Percentiles rank a stretch among this genome's conserved stretches.
phyloP scores from a whole-genome alignment of 2,797 vertebrate genomes.

The Helarctos malayanus region DNA sequence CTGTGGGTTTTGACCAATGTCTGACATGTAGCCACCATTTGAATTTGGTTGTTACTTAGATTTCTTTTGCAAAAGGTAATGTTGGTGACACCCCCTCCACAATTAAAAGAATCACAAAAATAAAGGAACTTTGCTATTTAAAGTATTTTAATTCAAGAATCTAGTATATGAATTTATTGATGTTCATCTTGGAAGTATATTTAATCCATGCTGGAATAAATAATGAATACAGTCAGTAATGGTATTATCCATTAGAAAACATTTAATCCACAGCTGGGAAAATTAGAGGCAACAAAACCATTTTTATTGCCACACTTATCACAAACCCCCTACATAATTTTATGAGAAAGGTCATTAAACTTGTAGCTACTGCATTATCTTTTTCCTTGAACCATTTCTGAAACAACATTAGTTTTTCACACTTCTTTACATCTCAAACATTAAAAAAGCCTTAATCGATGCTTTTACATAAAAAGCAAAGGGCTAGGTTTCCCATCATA shows the following conservation, averaged over 20 bases:
- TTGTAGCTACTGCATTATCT: conserved; percentile 79
- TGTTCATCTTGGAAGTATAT: conserved; percentile 61
- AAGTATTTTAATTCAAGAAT: conserved; percentile 44
- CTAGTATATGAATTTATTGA: background rate
- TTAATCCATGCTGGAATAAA: conserved; percentile 45
- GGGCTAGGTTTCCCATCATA: conserved; percentile 91
- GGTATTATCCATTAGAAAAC: conserved; percentile 43
- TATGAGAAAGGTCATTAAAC: conserved; percentile 78
- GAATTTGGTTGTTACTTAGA: conserved; percentile 23
- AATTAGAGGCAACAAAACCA: conserved; percentile 65
- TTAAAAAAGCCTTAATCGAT: conserved; percentile 83
- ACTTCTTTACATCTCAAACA: conserved; percentile 82
- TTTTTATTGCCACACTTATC: conserved; percentile 71
- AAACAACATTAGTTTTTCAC: conserved; percentile 80
- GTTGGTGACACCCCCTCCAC: background rate
- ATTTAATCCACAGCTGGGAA: conserved; percentile 70
- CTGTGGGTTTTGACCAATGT: background rate
- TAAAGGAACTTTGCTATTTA: conserved; percentile 29
- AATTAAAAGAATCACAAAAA: background rate
- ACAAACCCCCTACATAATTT: conserved; percentile 78
- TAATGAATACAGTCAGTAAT: background rate
- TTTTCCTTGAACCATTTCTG: conserved; percentile 77
- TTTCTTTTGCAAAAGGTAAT: background rate
- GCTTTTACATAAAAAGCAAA: conserved; percentile 89
- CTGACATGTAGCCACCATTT: background rate